Percentiles rank a stretch among this genome's conserved stretches.
Conservation (phyloP, 2,888 invertebrate genomes). For the Drosophila prostipennis region DNA sequence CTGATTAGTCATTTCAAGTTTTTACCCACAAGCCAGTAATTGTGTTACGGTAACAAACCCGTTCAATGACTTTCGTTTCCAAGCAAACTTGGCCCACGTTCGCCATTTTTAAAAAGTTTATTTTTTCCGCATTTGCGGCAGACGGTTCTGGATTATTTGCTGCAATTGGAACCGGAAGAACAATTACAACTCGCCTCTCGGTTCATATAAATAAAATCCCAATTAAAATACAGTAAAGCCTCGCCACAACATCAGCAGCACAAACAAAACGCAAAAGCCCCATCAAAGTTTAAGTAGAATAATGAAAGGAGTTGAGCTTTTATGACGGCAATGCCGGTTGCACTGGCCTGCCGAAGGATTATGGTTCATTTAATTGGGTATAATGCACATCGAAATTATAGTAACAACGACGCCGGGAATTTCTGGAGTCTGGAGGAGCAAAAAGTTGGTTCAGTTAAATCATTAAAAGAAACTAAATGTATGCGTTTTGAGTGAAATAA, state of each 20-base stretch:
- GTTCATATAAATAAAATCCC: slow-evolving; percentile 61
- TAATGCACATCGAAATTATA: slow-evolving; percentile 13
- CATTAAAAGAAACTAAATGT: not conserved
- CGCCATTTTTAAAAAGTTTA: not conserved
- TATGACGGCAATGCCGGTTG: slow-evolving; percentile 16
- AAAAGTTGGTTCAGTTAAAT: slow-evolving; percentile 24
- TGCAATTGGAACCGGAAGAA: slow-evolving; percentile 15
- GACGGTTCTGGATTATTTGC: slow-evolving; percentile 2
- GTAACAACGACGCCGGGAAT: slow-evolving; percentile 12
- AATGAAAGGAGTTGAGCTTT: slow-evolving; percentile 31
- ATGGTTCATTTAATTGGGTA: slow-evolving; percentile 45
- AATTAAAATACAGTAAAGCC: slow-evolving; percentile 52
- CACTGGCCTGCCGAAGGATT: slow-evolving; percentile 25
- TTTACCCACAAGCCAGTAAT: not conserved
- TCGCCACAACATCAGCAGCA: slow-evolving; percentile 9
- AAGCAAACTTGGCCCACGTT: slow-evolving; percentile 12
- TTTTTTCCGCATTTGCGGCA: slow-evolving; percentile 16
- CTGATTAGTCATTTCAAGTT: slow-evolving; percentile 11
- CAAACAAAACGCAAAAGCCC: slow-evolving; percentile 24
- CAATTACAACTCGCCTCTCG: slow-evolving; percentile 12
- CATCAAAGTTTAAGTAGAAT: slow-evolving; percentile 54
- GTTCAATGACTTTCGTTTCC: slow-evolving; percentile 24
- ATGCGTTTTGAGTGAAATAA: not conserved
- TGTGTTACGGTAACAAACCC: slow-evolving; percentile 3
- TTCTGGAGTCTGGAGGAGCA: not conserved